Percentiles rank a stretch among this genome's conserved stretches.
Conservation (phyloP, 2,113 vertebrate species). For the Hippocampus zosterae region DNA sequence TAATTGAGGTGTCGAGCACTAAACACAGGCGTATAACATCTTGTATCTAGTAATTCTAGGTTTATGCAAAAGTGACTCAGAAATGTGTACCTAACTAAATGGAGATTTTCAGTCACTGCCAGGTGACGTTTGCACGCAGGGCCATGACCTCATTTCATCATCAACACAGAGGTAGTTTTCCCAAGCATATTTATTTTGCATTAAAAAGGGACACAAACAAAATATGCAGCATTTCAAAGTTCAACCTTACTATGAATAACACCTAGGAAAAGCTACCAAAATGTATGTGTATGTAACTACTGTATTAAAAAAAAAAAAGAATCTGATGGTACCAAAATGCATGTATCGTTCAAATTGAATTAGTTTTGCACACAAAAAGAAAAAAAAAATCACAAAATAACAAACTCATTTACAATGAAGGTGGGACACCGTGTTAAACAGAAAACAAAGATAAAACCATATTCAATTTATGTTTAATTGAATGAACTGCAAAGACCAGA, state of each 20-base stretch:
- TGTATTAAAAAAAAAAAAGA: not conserved
- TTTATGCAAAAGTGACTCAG: too few relatives aligned
- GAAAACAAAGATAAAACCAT: too few relatives aligned
- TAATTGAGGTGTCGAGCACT: too few relatives aligned
- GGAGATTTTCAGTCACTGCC: not conserved
- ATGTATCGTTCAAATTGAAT: too few relatives aligned
- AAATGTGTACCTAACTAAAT: not conserved
- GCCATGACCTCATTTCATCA: not conserved
- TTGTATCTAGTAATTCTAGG: too few relatives aligned
- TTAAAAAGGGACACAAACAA: slow-evolving; percentile 46
- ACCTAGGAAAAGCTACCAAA: not conserved
- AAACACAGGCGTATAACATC: too few relatives aligned
- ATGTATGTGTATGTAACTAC: not conserved
- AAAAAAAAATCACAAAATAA: not conserved
- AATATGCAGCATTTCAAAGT: slow-evolving; percentile 11
- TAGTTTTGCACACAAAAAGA: not conserved
- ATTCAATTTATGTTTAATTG: too few relatives aligned
- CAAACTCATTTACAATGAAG: too few relatives aligned
- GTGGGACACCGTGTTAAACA: too few relatives aligned
- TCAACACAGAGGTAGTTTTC: not conserved
- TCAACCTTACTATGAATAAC: not conserved
- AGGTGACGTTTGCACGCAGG: not conserved
- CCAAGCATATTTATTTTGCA: slow-evolving; percentile 37
- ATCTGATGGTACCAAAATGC: too few relatives aligned
- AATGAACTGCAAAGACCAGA: too few relatives aligned